These are phyloP conservation scores for Ancistrus triradiatus DNA, from an alignment of 2,113 vertebrate genomes.

Conservation along the genomic window DNA sequence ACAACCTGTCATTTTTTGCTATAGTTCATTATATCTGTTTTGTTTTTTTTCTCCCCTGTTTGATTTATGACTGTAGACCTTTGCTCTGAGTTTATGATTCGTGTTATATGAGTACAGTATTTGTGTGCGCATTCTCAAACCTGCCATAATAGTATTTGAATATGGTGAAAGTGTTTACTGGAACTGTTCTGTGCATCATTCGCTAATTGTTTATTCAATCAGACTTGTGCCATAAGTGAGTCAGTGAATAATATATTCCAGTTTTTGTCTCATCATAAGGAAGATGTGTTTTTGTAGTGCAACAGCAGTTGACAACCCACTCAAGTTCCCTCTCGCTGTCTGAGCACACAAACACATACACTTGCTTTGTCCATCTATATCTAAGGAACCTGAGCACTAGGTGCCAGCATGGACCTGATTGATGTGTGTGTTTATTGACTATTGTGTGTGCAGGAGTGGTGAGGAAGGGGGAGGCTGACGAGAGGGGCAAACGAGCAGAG, in stretches of 20 bases:
- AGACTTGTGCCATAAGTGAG: background rate
- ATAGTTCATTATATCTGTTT: slow-evolving; percentile 28
- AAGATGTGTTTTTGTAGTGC: background rate
- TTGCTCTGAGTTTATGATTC: slow-evolving; percentile 1
- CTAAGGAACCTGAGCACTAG: slow-evolving; percentile 20
- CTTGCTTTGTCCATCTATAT: background rate
- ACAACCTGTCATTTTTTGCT: slow-evolving; percentile 29
- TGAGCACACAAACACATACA: slow-evolving; percentile 4
- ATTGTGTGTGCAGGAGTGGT: slow-evolving; percentile 65
- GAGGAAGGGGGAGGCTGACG: slow-evolving; percentile 51
- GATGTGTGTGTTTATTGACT: slow-evolving; percentile 52
- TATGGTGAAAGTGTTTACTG: slow-evolving; percentile 4
- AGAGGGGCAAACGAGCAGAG: slow-evolving; percentile 53
- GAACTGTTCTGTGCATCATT: background rate
- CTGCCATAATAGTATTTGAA: slow-evolving; percentile 6
- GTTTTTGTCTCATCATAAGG: background rate
- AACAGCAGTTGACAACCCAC: background rate
- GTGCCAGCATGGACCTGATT: slow-evolving; percentile 11
- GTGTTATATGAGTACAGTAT: background rate
- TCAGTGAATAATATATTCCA: background rate
- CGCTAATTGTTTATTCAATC: background rate
- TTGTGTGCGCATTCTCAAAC: background rate
- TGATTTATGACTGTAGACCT: slow-evolving; percentile 25
- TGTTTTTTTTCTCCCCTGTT: background rate
- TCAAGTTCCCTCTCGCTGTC: slow-evolving; percentile 24